A percentile compares a stretch with the other conserved stretches of the same genome.
These are phyloP conservation scores for Channa argus DNA, from an alignment of 2,113 vertebrate genomes.

Conservation along the genomic window DNA sequence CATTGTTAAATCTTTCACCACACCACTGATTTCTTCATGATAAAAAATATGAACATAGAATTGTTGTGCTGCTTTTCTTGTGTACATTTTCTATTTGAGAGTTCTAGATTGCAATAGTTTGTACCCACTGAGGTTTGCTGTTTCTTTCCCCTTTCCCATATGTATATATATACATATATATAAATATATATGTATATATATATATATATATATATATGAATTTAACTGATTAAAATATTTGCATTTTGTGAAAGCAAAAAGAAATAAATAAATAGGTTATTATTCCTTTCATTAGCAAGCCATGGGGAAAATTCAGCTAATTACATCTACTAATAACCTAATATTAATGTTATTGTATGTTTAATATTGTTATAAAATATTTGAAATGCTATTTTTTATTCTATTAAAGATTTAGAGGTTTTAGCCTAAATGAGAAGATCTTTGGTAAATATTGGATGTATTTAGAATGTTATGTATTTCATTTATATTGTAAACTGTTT, in stretches of 20 bases:
- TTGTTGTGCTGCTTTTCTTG: slow-evolving; percentile 83
- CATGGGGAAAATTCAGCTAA: slow-evolving; percentile 78
- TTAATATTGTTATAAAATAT: slow-evolving; percentile 89
- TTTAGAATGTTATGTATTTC: slow-evolving; percentile 94
- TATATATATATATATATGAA: not conserved
- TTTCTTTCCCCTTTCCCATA: slow-evolving; percentile 40
- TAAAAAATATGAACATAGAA: slow-evolving; percentile 63
- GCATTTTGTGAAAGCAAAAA: slow-evolving; percentile 76
- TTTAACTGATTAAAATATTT: slow-evolving; percentile 67
- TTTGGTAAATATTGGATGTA: slow-evolving; percentile 99
- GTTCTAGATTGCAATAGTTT: slow-evolving; percentile 79
- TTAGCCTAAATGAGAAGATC: slow-evolving; percentile 91
- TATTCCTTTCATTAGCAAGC: slow-evolving; percentile 78
- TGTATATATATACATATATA: slow-evolving; percentile 11
- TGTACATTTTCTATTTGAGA: slow-evolving; percentile 83
- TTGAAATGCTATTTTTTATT: slow-evolving; percentile 99
- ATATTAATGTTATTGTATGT: slow-evolving; percentile 83
- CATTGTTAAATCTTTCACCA: slow-evolving; percentile 70
- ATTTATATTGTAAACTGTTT: slow-evolving; percentile 93
- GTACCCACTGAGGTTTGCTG: slow-evolving; percentile 70
- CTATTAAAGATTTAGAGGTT: slow-evolving; percentile 98
- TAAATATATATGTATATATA: slow-evolving; percentile 21
- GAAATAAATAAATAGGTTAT: slow-evolving; percentile 70
- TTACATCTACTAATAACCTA: slow-evolving; percentile 84
- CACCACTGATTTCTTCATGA: slow-evolving; percentile 83